Conservation (phyloP, 2,113 vertebrate species). For the Copsychus sechellarum region DNA sequence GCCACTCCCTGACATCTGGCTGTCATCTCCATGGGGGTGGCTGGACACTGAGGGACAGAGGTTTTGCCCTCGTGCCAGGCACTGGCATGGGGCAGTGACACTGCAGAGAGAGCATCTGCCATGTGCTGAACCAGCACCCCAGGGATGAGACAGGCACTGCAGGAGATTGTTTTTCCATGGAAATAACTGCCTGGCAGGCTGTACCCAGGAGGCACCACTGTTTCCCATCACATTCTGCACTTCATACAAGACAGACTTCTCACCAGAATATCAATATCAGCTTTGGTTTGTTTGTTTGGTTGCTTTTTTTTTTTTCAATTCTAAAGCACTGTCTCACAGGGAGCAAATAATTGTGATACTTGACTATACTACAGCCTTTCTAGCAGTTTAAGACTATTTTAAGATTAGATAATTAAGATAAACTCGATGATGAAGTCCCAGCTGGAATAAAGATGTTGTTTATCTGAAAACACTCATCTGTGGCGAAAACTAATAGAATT, state of each 20-base stretch:
- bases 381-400: background rate
- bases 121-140: background rate
- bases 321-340: background rate
- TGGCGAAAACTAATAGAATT: background rate
- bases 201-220: background rate
- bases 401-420: conserved; percentile 43
- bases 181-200: background rate
- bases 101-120: background rate
- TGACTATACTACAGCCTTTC: background rate
- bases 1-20: background rate
- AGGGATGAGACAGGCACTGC: background rate
- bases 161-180: background rate
- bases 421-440: background rate
- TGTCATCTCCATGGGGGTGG: accelerated
- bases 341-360: background rate
- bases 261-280: background rate
- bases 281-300: background rate
- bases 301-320: background rate
- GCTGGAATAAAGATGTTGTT: conserved; percentile 29
- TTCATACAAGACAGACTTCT: background rate
- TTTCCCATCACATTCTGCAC: background rate
- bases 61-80: background rate
- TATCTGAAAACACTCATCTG: conserved; percentile 22
- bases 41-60: background rate
- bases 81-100: accelerated